Percentiles rank a stretch among this genome's conserved stretches.
phyloP scores from a whole-genome alignment of 2,888 invertebrate species.

The Scaptomyza polygonia region DNA sequence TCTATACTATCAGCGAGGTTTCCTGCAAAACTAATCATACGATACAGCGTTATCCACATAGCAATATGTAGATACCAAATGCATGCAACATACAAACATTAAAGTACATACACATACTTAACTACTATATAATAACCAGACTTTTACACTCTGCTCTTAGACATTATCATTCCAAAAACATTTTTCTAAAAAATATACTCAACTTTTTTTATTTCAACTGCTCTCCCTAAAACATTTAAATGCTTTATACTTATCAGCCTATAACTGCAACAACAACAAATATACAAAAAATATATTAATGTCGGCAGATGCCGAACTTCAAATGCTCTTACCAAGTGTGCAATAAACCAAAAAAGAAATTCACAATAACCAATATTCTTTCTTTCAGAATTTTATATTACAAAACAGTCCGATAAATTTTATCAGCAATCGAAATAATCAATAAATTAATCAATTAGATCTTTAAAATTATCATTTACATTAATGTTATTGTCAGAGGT shows the following conservation, averaged over 20 bases:
- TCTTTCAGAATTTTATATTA: too few relatives aligned
- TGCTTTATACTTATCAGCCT: slow-evolving; percentile 55
- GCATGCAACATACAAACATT: slow-evolving; percentile 27
- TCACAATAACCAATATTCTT: too few relatives aligned
- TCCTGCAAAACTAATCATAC: slow-evolving; percentile 67
- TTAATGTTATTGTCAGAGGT: too few relatives aligned
- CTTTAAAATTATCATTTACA: not conserved
- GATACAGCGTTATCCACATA: slow-evolving; percentile 26
- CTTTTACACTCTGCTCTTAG: slow-evolving; percentile 49
- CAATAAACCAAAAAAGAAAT: not conserved
- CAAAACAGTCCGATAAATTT: too few relatives aligned
- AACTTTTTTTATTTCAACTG: slow-evolving; percentile 47
- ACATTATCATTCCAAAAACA: slow-evolving; percentile 35
- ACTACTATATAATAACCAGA: slow-evolving; percentile 48
- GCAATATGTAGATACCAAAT: slow-evolving; percentile 33
- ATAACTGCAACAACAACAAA: slow-evolving; percentile 31
- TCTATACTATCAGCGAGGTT: slow-evolving; percentile 73
- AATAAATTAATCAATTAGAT: not conserved
- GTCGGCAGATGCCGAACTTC: slow-evolving; percentile 33
- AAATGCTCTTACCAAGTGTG: slow-evolving; percentile 45
- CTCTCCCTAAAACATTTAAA: slow-evolving; percentile 49
- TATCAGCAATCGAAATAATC: too few relatives aligned
- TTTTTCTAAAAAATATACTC: slow-evolving; percentile 54
- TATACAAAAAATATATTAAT: slow-evolving; percentile 14
- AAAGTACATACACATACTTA: slow-evolving; percentile 26